Percentiles rank a stretch among this genome's conserved stretches.
These are phyloP conservation scores for Takifugu flavidus DNA, from an alignment of 2,113 vertebrate genomes.

Conservation along the genomic window DNA sequence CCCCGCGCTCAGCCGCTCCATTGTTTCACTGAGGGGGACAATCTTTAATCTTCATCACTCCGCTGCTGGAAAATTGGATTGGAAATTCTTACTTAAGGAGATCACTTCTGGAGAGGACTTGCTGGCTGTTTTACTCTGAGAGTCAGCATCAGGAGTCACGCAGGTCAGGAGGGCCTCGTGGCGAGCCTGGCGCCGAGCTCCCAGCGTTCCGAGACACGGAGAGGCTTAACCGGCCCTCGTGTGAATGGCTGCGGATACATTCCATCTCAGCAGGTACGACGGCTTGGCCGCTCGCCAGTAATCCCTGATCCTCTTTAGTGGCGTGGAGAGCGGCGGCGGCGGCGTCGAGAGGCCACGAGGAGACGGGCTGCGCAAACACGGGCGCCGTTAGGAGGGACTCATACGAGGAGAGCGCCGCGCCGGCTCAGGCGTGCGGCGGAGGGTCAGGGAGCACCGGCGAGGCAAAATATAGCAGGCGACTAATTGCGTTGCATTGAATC, in stretches of 20 bases:
- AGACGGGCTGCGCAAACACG: constrained; percentile 45
- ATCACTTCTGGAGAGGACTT: constrained; percentile 62
- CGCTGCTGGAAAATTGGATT: constrained; percentile 67
- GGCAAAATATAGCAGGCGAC: constrained; percentile 53
- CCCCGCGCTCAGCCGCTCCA: constrained; percentile 41
- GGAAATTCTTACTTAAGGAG: constrained; percentile 67
- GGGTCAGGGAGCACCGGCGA: constrained; percentile 47
- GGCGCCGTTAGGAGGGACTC: constrained; percentile 54
- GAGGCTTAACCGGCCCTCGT: constrained; percentile 18
- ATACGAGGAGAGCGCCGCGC: constrained; percentile 58
- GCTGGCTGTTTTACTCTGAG: constrained; percentile 43
- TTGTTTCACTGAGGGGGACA: constrained; percentile 56
- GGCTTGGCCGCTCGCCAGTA: constrained; percentile 51
- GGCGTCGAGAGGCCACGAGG: constrained; percentile 44
- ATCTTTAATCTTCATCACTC: constrained; percentile 64
- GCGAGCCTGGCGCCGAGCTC: constrained; percentile 25
- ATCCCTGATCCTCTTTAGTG: constrained; percentile 60
- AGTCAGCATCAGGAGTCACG: constrained; percentile 31
- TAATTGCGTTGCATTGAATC: constrained; percentile 68
- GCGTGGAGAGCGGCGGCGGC: constrained; percentile 5
- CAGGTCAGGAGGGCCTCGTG: constrained; percentile 30
- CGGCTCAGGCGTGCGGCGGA: constrained; percentile 27
- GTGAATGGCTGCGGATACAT: constrained; percentile 36
- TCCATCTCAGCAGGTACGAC: constrained; percentile 51
- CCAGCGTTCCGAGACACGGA: neutral